Percentiles rank a stretch among this genome's conserved stretches.
Conservation (phyloP, 2,113 vertebrate species). For the Baryphthengus martii region DNA sequence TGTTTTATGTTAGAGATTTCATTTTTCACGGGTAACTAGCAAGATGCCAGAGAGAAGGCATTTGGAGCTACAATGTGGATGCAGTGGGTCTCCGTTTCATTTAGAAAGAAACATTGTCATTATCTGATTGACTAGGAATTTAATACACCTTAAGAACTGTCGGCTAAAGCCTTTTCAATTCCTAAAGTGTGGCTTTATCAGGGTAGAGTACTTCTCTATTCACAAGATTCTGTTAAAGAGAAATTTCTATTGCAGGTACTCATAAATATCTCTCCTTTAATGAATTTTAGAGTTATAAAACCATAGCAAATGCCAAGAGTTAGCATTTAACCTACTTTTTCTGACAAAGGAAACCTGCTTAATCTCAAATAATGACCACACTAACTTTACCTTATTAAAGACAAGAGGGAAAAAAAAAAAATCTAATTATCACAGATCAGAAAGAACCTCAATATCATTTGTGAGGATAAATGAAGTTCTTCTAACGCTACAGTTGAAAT, state of each 20-base stretch:
- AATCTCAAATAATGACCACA: background rate
- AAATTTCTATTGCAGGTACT: background rate
- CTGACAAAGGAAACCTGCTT: background rate
- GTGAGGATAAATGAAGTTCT: background rate
- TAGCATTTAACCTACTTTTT: conserved; percentile 36
- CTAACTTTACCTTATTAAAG: background rate
- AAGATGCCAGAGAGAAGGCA: background rate
- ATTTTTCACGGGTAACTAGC: background rate
- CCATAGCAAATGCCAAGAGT: background rate
- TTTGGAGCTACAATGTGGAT: background rate
- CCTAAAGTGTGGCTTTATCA: background rate
- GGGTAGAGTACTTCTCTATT: background rate
- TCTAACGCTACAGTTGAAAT: background rate
- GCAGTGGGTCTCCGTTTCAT: background rate
- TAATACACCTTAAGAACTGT: background rate
- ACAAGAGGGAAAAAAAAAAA: background rate
- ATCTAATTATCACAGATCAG: background rate
- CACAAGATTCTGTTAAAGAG: background rate
- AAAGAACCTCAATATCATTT: background rate
- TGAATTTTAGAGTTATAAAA: conserved; percentile 21
- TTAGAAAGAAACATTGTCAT: background rate
- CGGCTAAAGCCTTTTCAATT: background rate
- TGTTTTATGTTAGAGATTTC: background rate
- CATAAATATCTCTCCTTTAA: background rate
- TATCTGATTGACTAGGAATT: background rate